Conservation (phyloP, 2,797 vertebrate species). For the Anguilla marmorata region DNA sequence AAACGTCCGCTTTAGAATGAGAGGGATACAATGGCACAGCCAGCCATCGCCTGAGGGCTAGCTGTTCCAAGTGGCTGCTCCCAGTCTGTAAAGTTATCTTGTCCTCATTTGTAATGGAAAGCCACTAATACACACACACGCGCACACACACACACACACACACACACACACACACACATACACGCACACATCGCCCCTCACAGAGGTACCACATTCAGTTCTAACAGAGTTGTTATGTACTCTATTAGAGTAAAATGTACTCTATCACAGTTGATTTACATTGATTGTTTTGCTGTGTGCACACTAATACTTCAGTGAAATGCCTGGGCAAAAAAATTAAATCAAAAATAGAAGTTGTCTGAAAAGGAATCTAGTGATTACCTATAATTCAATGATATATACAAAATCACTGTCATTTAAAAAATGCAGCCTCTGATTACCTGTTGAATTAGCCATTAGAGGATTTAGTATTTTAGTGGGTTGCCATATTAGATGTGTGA, state of each 20-base stretch:
- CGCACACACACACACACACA: slow-evolving; percentile 36
- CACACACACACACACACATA: slow-evolving; percentile 39
- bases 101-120: slow-evolving; percentile 66
- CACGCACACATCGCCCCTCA: not conserved
- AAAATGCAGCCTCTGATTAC: not conserved
- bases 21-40: slow-evolving; percentile 54
- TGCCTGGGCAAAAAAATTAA: no score
- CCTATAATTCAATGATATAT: slow-evolving; percentile 23
- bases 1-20: slow-evolving; percentile 54
- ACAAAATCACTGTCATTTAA: not conserved
- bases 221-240: no score
- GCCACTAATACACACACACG: slow-evolving; percentile 54
- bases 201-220: no score
- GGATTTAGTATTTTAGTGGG: not conserved
- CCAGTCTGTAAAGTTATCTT: slow-evolving; percentile 62
- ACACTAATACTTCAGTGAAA: no score
- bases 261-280: slow-evolving; percentile 12
- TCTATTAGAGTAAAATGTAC: no score
- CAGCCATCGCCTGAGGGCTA: slow-evolving; percentile 54
- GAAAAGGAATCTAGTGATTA: not conserved
- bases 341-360: not conserved
- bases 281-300: not conserved
- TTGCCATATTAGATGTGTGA: not conserved
- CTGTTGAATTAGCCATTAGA: not conserved
- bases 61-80: slow-evolving; percentile 54